Conservation (phyloP, 92 coral and sea anemone genomes). For the Heteractis magnifica region DNA sequence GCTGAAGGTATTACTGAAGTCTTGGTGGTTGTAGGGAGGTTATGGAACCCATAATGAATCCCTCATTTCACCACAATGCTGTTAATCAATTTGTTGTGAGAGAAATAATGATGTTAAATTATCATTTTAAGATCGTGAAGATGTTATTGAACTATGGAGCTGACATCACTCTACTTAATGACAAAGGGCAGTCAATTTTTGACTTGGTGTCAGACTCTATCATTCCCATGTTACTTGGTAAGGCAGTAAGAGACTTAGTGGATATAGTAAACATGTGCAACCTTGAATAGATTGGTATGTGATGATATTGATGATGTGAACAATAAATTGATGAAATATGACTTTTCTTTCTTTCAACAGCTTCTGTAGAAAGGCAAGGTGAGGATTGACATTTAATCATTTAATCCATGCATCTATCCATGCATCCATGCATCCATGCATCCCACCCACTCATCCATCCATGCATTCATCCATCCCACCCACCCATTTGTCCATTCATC, state of each 20-base stretch:
- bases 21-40: too few species aligned
- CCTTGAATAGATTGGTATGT: not conserved
- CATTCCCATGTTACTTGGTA: slow-evolving; percentile 63
- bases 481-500: too few species aligned
- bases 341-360: slow-evolving; percentile 30
- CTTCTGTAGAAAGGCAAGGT: slow-evolving; percentile 82
- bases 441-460: too few species aligned
- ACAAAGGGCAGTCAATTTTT: slow-evolving; percentile 59
- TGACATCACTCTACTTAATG: slow-evolving; percentile 72
- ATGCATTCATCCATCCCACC: too few species aligned
- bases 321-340: not conserved
- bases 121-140: slow-evolving; percentile 47
- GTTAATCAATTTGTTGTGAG: not conserved
- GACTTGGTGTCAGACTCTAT: slow-evolving; percentile 59
- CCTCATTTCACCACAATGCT: not conserved
- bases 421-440: too few species aligned
- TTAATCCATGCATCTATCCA: not conserved
- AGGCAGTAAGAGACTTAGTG: not conserved
- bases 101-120: not conserved
- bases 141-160: slow-evolving; percentile 81
- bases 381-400: slow-evolving; percentile 3
- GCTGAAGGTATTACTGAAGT: too few species aligned
- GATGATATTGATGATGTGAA: not conserved
- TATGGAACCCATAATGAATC: too few species aligned
- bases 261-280: not conserved